Evolutionary conservation across 2,888 invertebrate genomes (phyloP), one percentile per base, ranked within the genome.

Genomic region (Drosophila bunnanda): DNA sequence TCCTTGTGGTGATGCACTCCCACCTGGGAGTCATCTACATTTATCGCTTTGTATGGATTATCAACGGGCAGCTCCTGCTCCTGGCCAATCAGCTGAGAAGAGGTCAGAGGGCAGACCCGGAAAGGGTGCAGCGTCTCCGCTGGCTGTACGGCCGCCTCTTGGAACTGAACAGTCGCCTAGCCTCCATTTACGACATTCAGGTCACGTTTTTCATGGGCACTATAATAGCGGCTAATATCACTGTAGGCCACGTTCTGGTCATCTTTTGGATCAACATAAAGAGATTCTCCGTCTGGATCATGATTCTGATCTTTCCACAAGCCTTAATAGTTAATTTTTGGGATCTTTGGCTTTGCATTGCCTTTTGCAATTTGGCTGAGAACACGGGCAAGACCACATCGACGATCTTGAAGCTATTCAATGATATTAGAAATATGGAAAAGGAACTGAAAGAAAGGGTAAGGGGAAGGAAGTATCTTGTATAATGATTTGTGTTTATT

Each of bases 11-110:
- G 12, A 36, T 38, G 22, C 72, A 71, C 30, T 72, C 55, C 38
- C 60, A 73, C 48, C n/a, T 73, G 13, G 57, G 44, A 2, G 50
- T 57, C 20, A 30, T 60, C 6, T 57, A 44, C 25, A 64, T 75
- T 1, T 75, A 70, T 17, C 77, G 75, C 6, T 70, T 15, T 28
- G 22, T 70, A 5, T 76, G 75, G 75, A 64, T 10, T 25, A 50
- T 75, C 25, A 75, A 75, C 17, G 30, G 64, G 4, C 56, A 75
- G 28, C 56, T 75, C 0, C 25, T 76, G n/a, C 20, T n/a, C 5
- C 25, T 76, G 52, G 71, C 52, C 20, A 60, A 46, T 15, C 20
- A 57, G 2, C 50, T 70, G 15, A 38, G 43, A 5, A 43, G 30
- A 6, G 70, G 76, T 15, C 10, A 39, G 10, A 6, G 25, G 1